Percentiles rank a stretch among this genome's conserved stretches.
phyloP scores from a whole-genome alignment of 2,888 invertebrate species.

The Zeuzera pyrina region DNA sequence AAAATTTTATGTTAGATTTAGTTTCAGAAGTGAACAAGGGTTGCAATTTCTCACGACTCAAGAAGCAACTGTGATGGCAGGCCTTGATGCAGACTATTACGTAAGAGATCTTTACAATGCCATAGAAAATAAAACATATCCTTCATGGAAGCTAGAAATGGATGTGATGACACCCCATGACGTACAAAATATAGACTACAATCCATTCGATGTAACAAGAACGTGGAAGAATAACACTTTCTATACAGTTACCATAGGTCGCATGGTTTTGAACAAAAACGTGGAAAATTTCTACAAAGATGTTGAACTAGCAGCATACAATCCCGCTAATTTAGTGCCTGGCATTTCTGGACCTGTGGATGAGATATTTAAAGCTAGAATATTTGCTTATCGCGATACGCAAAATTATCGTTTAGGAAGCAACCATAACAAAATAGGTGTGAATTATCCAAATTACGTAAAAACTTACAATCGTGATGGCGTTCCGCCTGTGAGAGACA shows the following conservation, averaged over 20 bases:
- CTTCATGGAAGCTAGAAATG: conserved; percentile 45
- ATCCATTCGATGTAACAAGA: conserved; percentile 45
- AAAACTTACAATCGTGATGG: conserved; percentile 57
- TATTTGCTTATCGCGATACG: conserved; percentile 35
- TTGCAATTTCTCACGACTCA: conserved; percentile 79
- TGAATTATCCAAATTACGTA: conserved; percentile 37
- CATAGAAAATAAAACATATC: conserved; percentile 75
- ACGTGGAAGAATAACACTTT: conserved; percentile 50
- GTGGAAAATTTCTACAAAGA: conserved; percentile 39
- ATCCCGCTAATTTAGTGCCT: conserved; percentile 46
- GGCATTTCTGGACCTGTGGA: conserved; percentile 49
- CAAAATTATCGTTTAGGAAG: conserved; percentile 42
- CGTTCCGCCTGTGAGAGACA: conserved; percentile 77
- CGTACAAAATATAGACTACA: conserved; percentile 29
- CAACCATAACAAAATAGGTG: conserved; percentile 38
- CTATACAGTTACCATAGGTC: conserved; percentile 33
- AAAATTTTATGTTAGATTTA: conserved; percentile 85
- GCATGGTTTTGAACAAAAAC: conserved; percentile 32
- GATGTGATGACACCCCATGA: conserved; percentile 35
- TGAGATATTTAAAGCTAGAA: conserved; percentile 32
- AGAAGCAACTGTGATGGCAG: conserved; percentile 75
- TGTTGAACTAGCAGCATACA: conserved; percentile 35
- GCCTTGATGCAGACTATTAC: conserved; percentile 84
- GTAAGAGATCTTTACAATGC: conserved; percentile 86
- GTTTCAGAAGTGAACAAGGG: conserved; percentile 87